Base-by-base conservation (phyloP, 2,797 vertebrate genomes). In the Silurus lanzhouensis region DNA sequence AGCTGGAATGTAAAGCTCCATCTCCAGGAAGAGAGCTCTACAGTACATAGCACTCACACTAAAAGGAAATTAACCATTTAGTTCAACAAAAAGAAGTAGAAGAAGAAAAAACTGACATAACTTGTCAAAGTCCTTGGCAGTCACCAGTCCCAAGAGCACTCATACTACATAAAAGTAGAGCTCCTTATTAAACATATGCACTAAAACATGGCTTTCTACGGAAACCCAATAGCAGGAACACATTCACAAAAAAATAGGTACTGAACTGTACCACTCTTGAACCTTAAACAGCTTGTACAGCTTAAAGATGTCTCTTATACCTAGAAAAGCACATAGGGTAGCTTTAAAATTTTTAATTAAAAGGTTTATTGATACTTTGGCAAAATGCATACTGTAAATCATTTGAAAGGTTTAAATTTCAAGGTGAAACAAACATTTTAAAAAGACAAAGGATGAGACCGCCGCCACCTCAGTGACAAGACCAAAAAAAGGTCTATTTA, bases 21-120 rank as follows among this genome's bases (percentile, higher is more conserved):
- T 46, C 63, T 71, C 79, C 66, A 82, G 83, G 48, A 88, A 80
- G 25, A 71, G 86, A 82, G 85, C 5, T 68, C 31, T 81, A 79
- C 44, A 31, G 68, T 61, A 82, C 38, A 38, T 55, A 86, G 57
- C 80, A 63, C 81, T 76, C 52, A 63, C 58, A 68, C 15, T 84
- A 48, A 31, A 82, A 85, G 79, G 60, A 72, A 64, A 48, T 58
- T 71, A 79, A 79, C 77, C 58, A 85, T 52, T 48, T 70, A 48
- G n/a, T 78, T 76, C 77, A 64, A 75, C 6, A 75, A 76, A 31
- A 76, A 13, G 27, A 52, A 52, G 6, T 52, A 52, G 48, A 52
- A 52, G 48, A 52, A 52, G 48, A 83, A 66, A 63, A 76, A 44
- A 17, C 0, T 0, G 46, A 67, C 44, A 64, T n/a, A 63, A 64